These are phyloP conservation scores for Circaetus gallicus DNA, from an alignment of 2,113 vertebrate species.

Conservation along the genomic window DNA sequence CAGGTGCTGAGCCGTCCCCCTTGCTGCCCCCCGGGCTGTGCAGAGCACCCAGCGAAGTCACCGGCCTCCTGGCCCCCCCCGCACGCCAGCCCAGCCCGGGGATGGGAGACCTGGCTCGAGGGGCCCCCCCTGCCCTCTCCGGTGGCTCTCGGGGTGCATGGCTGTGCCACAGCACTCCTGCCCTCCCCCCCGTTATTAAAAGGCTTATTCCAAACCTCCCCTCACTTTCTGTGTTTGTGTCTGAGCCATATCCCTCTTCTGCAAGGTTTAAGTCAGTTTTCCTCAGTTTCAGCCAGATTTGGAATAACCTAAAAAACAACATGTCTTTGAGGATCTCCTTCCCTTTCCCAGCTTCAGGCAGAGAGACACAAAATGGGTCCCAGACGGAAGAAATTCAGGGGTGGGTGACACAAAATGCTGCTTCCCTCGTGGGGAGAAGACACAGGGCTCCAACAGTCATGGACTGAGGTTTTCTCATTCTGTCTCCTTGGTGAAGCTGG, in stretches of 20 bases:
- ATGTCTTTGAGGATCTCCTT: neutral
- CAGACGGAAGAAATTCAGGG: neutral
- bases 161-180: neutral
- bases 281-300: neutral
- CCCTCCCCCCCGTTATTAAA: no score
- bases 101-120: neutral
- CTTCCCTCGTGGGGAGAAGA: neutral
- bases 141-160: fast-evolving
- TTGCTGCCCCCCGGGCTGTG: neutral
- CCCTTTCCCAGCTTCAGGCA: neutral
- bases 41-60: neutral
- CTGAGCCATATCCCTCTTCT: neutral
- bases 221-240: neutral
- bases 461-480: neutral
- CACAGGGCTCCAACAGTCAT: fast-evolving
- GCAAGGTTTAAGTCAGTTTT: neutral
- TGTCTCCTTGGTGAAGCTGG: neutral
- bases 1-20: neutral
- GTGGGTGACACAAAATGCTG: neutral
- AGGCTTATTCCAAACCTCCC: neutral
- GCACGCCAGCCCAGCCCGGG: neutral
- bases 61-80: neutral
- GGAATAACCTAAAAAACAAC: neutral
- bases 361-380: neutral
- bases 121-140: no score